Base-by-base conservation (phyloP, 2,888 invertebrate species). In the Seira ritae region DNA sequence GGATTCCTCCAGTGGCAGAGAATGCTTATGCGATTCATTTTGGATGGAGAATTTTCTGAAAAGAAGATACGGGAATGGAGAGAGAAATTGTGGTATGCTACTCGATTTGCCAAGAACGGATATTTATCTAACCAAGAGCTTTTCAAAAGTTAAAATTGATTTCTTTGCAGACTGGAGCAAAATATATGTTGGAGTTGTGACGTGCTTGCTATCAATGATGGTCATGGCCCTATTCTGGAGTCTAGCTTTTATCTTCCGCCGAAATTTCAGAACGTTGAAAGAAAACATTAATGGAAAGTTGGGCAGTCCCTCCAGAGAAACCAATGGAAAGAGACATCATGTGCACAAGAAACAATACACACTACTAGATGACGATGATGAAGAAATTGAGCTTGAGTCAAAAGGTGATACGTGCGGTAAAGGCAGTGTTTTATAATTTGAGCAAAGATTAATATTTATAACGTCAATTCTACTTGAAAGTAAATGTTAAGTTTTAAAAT, bases 11-110 rank as follows among this genome's bases (percentile, higher is more conserved):
- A 93, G 70, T n/a, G 84, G 87, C 12, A 71, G 97, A 89, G 93
- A 94, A 77, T 98, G 98, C 90, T 93, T 95, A 89, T 98, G 98
- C 91, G 97, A 98, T 91, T 96, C 97, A 20, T 98, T 98, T 92
- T 98, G 98, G 98, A 98, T 98, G 97, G 95, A 96, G 91, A 95
- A 96, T 90, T 92, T 95, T 46, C 92, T 95, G 85, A 92, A 93
- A 70, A 93, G 93, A 81, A 92, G 93, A 90, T 92, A 93, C 84
- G 92, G 93, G 31, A 92, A 93, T 90, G 93, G 94, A 80, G 95
- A 95, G 90, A 94, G 94, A 8, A 96, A 96, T 91, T 97, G 96
- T 91, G 96, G 96, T 96, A 91, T 88, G 90, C 79, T 3, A 8
- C 6, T 69, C 31, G 2, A 4, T 31, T 31, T 31, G 8, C 31